Evolutionary conservation across 2,797 vertebrate genomes (phyloP), one percentile per base, ranked within the genome.

Genomic region (Lepilemur septentrionalis): DNA sequence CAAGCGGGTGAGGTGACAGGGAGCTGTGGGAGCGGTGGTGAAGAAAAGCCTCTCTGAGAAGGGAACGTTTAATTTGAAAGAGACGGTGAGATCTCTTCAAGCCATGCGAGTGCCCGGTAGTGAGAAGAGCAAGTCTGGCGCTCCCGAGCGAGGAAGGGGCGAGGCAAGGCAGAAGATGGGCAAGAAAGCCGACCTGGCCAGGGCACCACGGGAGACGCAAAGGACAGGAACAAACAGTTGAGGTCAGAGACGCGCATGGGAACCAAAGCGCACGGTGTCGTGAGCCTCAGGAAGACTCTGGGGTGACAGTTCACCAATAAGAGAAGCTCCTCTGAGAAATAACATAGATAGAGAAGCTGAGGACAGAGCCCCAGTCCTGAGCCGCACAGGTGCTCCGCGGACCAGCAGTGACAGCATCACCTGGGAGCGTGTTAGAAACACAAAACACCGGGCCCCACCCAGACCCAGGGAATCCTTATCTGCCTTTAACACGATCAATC

Each of bases 151-250:
- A 61, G 15, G 35, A n/a, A n/a, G 1, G 70, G 73, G 50, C 41
- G 11, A 25, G 46, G 41, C 1, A 1, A 69, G 22, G 22, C 0
- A 0, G 50, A 61, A 35, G 38, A 75, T 22, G 30, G n/a, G 7
- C 30, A 25, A 7, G 32, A 81, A 89, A 76, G 38, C 59, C 20
- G 5, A 18, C 18, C 18, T 32, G 20, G 61, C n/a, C 38, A 18
- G 76, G 43, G 85, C 55, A 15, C 4, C 20, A 4, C 2, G 1
- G 30, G 55, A 61, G 79, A 8, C 1, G 30, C 18, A n/a, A 32
- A 80, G 30, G 30, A n/a, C 32, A 72, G 12, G 43, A 17, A 23
- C 10, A 2, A 17, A 23, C 10, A 2, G 6, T 4, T 22, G 52
- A 82, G 22, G 55, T n/a, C 59, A 86, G 43, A 81, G 67, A 46